phyloP scores from a whole-genome alignment of 2,113 vertebrate species.

The Petroica traversi region DNA sequence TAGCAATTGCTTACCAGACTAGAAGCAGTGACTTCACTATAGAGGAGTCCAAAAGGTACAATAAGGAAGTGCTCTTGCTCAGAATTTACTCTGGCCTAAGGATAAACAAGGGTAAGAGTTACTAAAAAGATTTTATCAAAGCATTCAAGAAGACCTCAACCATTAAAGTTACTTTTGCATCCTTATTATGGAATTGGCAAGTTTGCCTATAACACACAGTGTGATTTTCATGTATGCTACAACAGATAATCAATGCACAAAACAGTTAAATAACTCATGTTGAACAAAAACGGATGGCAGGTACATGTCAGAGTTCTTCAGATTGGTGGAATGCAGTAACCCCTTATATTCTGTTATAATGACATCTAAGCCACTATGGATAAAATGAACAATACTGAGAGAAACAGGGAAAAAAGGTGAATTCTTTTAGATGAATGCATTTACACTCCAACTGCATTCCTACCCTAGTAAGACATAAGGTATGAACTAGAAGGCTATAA shows the following conservation, averaged over 20 bases:
- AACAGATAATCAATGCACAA: background rate
- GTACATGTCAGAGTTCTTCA: background rate
- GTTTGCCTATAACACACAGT: background rate
- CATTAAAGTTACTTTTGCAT: background rate
- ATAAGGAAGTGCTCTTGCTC: slow-evolving; percentile 95
- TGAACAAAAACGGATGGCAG: background rate
- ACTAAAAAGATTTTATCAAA: background rate
- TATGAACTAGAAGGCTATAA: background rate
- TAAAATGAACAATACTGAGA: background rate
- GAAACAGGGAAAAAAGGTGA: background rate
- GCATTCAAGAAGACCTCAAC: background rate
- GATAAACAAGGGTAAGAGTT: background rate
- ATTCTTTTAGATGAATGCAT: background rate
- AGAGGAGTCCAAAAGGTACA: slow-evolving; percentile 94
- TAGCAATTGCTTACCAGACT: slow-evolving; percentile 84
- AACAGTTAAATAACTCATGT: background rate
- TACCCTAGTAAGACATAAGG: background rate
- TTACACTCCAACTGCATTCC: background rate
- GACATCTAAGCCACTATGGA: background rate
- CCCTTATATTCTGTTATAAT: background rate
- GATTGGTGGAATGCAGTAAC: background rate
- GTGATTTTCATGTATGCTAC: background rate
- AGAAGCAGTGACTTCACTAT: slow-evolving; percentile 96
- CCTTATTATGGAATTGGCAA: background rate
- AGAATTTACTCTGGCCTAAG: slow-evolving; percentile 88